phyloP scores from a whole-genome alignment of 2,113 vertebrate genomes.

The Platanista minor region DNA sequence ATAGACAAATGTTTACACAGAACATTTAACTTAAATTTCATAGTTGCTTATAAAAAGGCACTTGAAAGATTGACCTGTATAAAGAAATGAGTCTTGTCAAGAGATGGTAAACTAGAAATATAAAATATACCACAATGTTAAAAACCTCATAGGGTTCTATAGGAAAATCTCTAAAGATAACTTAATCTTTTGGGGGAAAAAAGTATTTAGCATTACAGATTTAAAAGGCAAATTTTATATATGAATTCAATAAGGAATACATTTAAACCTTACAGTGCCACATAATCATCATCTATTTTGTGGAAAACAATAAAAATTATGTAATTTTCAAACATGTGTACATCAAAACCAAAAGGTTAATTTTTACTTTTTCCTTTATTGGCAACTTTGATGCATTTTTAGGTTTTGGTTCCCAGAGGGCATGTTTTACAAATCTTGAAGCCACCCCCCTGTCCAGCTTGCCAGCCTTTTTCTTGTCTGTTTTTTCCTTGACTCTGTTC shows the following conservation, averaged over 20 bases:
- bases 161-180: constrained; percentile 54
- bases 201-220: constrained; percentile 22
- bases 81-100: not conserved
- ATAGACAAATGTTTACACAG: constrained; percentile 62
- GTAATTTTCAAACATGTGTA: not conserved
- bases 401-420: constrained; percentile 86
- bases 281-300: not conserved
- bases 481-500: constrained; percentile 95
- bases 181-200: not conserved
- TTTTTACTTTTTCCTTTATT: constrained; percentile 81
- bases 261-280: constrained; percentile 46
- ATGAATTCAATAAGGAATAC: constrained; percentile 48
- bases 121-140: constrained; percentile 43
- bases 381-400: constrained; percentile 74
- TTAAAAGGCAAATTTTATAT: constrained; percentile 44
- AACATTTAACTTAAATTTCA: constrained; percentile 48
- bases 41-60: constrained; percentile 44
- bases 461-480: constrained; percentile 91
- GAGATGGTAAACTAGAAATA: constrained; percentile 35
- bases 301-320: constrained; percentile 37
- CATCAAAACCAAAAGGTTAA: constrained; percentile 33
- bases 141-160: constrained; percentile 20
- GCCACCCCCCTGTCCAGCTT: constrained; percentile 91
- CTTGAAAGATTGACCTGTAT: not conserved
- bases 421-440: constrained; percentile 90